phyloP scores from a whole-genome alignment of 2,888 invertebrate genomes.

The Macrosoma leucophasiata region DNA sequence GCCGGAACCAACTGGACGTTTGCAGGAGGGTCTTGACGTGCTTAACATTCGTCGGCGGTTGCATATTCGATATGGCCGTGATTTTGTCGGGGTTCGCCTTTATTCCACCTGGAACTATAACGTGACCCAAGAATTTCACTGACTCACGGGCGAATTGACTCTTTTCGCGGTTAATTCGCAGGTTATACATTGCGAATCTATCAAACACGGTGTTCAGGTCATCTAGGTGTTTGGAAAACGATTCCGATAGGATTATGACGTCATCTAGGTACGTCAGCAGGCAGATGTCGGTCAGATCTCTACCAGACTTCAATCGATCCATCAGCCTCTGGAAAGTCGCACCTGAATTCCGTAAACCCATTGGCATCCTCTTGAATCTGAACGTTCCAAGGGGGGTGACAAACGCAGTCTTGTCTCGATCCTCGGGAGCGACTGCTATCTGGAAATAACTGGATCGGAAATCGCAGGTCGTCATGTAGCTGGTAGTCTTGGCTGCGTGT shows the following conservation, averaged over 20 bases:
- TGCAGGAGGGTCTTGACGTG: conserved; percentile 27
- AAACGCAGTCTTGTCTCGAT: conserved; percentile 26
- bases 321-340: conserved; percentile 29
- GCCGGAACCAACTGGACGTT: conserved; percentile 30
- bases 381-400: conserved; percentile 20
- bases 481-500: conserved; percentile 23
- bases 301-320: conserved; percentile 23
- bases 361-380: conserved; percentile 26
- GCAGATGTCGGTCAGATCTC: conserved; percentile 11
- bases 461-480: conserved; percentile 27
- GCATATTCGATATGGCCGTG: conserved; percentile 15
- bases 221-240: conserved; percentile 27
- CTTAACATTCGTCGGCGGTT: conserved; percentile 16
- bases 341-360: conserved; percentile 24
- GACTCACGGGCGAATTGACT: conserved; percentile 25
- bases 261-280: conserved; percentile 17
- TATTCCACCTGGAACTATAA: conserved; percentile 30
- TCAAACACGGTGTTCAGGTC: conserved; percentile 31
- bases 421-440: conserved; percentile 14
- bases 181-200: conserved; percentile 22
- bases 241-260: conserved; percentile 28
- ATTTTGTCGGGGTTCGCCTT: conserved; percentile 31
- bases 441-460: conserved; percentile 28
- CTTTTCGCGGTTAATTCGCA: conserved; percentile 32
- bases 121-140: conserved; percentile 34